Evolutionary conservation across 2,888 invertebrate genomes (phyloP).

Genomic region (Xylota segnis): DNA sequence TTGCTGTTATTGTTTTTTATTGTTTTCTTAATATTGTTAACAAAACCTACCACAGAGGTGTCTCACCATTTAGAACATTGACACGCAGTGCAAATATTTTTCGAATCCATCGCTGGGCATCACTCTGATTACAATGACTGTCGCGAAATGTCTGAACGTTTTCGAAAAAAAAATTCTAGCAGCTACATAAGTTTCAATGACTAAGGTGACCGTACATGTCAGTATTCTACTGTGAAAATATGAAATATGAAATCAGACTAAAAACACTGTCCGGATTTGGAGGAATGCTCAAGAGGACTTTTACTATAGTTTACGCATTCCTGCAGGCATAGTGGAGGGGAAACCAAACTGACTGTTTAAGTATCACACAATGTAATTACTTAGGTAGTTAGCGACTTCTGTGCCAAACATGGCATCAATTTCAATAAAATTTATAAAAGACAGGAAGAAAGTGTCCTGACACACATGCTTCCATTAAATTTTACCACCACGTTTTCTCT

Average conservation of each 20-base stretch:
- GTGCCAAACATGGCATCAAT: background rate
- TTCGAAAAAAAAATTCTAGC: background rate
- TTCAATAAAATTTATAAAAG: too few relatives aligned
- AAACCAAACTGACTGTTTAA: background rate
- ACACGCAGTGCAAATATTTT: background rate
- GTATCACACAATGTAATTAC: background rate
- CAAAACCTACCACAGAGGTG: background rate
- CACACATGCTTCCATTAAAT: too few relatives aligned
- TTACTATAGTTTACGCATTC: background rate
- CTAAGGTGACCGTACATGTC: background rate
- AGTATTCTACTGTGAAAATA: background rate
- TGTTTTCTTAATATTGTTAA: background rate
- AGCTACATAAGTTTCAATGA: background rate
- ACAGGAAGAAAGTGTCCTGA: too few relatives aligned
- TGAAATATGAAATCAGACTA: background rate
- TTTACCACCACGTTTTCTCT: too few relatives aligned
- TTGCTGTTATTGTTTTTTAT: slow-evolving; percentile 78
- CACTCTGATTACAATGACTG: background rate
- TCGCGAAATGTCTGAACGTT: background rate
- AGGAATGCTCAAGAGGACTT: background rate
- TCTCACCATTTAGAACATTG: background rate
- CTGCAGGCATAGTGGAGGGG: background rate
- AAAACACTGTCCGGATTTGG: background rate
- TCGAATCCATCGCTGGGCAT: background rate
- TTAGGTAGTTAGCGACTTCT: background rate